A percentile compares a stretch with the other conserved stretches of the same genome.
Conservation (phyloP, 2,888 invertebrate species). For the Machimus rusticus region DNA sequence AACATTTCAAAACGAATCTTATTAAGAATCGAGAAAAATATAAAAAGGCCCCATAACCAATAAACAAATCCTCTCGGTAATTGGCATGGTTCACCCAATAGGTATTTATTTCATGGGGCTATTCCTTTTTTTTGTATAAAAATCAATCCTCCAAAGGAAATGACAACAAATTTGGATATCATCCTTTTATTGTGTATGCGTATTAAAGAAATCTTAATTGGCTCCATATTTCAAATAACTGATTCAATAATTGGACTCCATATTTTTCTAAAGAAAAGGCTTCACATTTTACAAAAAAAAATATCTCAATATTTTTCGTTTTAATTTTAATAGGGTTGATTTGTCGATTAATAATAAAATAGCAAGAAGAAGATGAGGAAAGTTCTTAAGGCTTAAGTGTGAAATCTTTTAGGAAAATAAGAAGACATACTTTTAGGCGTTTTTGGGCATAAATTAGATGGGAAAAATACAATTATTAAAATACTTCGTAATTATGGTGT, state of each 20-base stretch:
- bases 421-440: no score
- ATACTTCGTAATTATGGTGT: no score
- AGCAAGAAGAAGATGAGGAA: background rate
- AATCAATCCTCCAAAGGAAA: background rate
- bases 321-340: background rate
- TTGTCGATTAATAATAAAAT: background rate
- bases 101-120: background rate
- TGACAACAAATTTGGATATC: background rate
- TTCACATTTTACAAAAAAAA: background rate
- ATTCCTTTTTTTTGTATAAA: background rate
- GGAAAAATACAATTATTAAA: no score
- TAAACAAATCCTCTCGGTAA: background rate
- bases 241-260: no score
- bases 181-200: background rate
- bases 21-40: background rate
- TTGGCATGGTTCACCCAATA: background rate
- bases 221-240: background rate
- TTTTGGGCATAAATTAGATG: no score
- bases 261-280: no score
- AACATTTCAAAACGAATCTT: background rate
- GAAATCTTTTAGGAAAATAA: background rate
- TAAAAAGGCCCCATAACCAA: background rate
- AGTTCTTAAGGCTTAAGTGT: background rate
- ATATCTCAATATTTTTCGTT: background rate
- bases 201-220: no score